A percentile compares a stretch with the other conserved stretches of the same genome.
Evolutionary conservation across 2,888 invertebrate genomes (phyloP).

Genomic region (Agrochola macilenta): DNA sequence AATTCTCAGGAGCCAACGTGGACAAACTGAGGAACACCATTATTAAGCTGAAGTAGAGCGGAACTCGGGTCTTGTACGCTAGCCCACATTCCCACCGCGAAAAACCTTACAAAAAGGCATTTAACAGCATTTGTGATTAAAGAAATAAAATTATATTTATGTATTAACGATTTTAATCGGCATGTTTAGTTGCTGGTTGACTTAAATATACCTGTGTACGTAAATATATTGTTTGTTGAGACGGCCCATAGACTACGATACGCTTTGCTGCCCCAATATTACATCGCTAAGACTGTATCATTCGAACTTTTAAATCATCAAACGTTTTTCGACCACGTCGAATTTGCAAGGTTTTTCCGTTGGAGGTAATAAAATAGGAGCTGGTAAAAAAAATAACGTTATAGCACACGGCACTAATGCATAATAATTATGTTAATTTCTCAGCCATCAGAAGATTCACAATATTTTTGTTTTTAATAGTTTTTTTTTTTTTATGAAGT

Average conservation of each 20-base stretch:
- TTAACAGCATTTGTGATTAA: constrained; percentile 51
- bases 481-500: constrained; percentile 32
- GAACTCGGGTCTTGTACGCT: constrained; percentile 70
- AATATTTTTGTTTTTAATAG: constrained; percentile 55
- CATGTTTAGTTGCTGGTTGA: constrained; percentile 59
- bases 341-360: constrained; percentile 48
- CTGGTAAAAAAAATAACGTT: constrained; percentile 10
- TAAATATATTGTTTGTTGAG: constrained; percentile 44
- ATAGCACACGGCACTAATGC: constrained; percentile 60
- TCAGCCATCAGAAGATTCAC: constrained; percentile 65
- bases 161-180: constrained; percentile 45
- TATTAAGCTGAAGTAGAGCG: constrained; percentile 89
- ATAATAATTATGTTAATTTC: constrained; percentile 63
- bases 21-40: constrained; percentile 92
- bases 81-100: constrained; percentile 33
- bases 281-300: constrained; percentile 39
- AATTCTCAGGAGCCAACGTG: constrained; percentile 95
- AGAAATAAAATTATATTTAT: constrained; percentile 41
- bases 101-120: constrained; percentile 46
- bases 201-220: constrained; percentile 57
- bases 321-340: constrained; percentile 18
- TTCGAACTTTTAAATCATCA: background rate
- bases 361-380: constrained; percentile 25
- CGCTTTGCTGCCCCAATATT: constrained; percentile 48
- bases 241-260: constrained; percentile 31